Base-by-base conservation (phyloP, 2,888 invertebrate species). In the Patella pellucida region DNA sequence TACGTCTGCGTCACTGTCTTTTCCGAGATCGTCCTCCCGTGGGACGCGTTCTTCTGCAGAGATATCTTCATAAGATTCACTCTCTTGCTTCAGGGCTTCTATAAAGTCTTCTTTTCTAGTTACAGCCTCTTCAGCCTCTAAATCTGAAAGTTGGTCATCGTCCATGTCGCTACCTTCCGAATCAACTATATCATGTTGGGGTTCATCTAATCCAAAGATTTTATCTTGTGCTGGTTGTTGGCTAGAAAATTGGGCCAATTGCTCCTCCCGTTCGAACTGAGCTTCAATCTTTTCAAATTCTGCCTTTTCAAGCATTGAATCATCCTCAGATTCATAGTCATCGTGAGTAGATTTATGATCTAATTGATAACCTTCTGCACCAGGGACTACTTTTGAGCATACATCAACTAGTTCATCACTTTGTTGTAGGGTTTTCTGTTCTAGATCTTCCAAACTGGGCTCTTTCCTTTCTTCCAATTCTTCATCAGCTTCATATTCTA, bases 271-370 rank as follows among this genome's bases (percentile, higher is more conserved):
- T 50, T 27, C 52, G 41, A 71, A 51, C 31, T 68, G 51, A 67
- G 71, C 68, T 19, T 75, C 69, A 19, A 23, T 67, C 23, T 62
- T 41, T 70, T 56, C 54, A 68, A 80, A 67, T 52, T 85, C 84
- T 4, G 80, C 78, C 23, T 79, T 81, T 19, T 86, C 84, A 9
- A 85, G 77, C 31, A 85, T 75, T 78, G 85, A 86, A 85, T 85
- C 85, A 15, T 83, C 84, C 31, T 83, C 81, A 68, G 79, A 78
- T 1, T 78, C 78, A 11, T 77, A 77, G 15, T 78, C 73, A 1
- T 56, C 62, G 16, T 12, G n/a, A 19, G 23, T 16, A 16, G 27
- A 16, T 31, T 62, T 23, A 54, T 67, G 50, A 51, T 51, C 41
- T 9, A 50, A 51, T n/a, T 68, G 52, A 14, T 31, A 16, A 16